phyloP scores from a whole-genome alignment of 2,797 vertebrate genomes.

The Enteromius anoplus region DNA sequence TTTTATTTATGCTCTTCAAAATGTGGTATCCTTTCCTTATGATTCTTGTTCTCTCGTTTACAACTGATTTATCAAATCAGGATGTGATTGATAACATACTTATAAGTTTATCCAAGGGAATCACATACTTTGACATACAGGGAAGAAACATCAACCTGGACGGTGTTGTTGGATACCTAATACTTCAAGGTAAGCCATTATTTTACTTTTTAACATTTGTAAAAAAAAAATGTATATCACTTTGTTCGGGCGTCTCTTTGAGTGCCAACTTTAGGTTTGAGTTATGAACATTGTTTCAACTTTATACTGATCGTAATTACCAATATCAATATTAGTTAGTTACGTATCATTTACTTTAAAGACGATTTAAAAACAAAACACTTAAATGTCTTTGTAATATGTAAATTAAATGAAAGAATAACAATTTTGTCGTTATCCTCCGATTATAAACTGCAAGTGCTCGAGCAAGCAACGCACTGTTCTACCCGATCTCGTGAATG shows the following conservation, averaged over 20 bases:
- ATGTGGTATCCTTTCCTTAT: conserved; percentile 64
- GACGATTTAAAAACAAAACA: not conserved
- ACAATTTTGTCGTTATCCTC: not conserved
- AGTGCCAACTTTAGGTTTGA: not conserved
- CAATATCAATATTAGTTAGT: not conserved
- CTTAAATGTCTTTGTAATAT: too few species aligned
- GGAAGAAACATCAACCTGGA: conserved; percentile 83
- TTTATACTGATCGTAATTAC: not conserved
- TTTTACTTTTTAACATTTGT: not conserved
- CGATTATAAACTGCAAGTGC: not conserved
- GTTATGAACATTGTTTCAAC: not conserved
- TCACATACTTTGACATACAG: conserved; percentile 77
- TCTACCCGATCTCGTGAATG: not conserved
- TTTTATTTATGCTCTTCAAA: not conserved
- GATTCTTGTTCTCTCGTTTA: conserved; percentile 61
- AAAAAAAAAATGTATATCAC: not conserved
- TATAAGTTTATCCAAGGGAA: conserved; percentile 73
- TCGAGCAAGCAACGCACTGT: not conserved
- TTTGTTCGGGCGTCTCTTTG: not conserved
- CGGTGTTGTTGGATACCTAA: conserved; percentile 78
- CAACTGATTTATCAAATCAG: conserved; percentile 61
- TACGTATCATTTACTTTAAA: not conserved
- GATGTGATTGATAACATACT: conserved; percentile 81
- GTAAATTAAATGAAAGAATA: not conserved
- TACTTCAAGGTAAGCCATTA: conserved; percentile 80